These are phyloP conservation scores for Amphiura filiformis DNA, from an alignment of 35 echinoderm and acorn worm genomes.

Conservation along the genomic window DNA sequence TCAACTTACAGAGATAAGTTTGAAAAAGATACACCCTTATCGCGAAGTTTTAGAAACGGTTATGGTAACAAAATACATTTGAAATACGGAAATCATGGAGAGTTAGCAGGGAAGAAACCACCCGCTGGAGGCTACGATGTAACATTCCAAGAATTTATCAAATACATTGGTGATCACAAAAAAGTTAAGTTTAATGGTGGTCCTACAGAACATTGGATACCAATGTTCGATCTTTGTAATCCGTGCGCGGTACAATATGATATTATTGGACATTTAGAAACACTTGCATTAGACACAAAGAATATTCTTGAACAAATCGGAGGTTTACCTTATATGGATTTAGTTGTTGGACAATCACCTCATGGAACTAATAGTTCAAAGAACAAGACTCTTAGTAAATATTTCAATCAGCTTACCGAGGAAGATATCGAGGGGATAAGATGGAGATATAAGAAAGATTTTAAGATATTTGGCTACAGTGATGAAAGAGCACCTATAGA, in stretches of 20 bases:
- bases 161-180: constrained; percentile 7
- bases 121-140: constrained; percentile 16
- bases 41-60: neutral
- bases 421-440: neutral
- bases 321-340: neutral
- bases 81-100: neutral
- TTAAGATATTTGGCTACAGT: neutral
- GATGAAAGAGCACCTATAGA: no score
- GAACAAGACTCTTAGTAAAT: neutral
- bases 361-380: neutral
- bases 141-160: constrained; percentile 46
- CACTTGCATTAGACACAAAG: constrained; percentile 28
- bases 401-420: neutral
- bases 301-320: constrained; percentile 23
- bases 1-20: constrained; percentile 58
- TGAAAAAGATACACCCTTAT: neutral
- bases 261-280: constrained; percentile 48
- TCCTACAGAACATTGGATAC: constrained; percentile 41
- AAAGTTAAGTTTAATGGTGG: neutral
- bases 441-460: neutral
- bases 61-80: constrained; percentile 8
- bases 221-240: constrained; percentile 31
- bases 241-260: constrained; percentile 51
- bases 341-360: neutral
- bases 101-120: neutral